Base-by-base conservation (phyloP, 2,888 invertebrate species). In the Melangyna quadrimaculata region DNA sequence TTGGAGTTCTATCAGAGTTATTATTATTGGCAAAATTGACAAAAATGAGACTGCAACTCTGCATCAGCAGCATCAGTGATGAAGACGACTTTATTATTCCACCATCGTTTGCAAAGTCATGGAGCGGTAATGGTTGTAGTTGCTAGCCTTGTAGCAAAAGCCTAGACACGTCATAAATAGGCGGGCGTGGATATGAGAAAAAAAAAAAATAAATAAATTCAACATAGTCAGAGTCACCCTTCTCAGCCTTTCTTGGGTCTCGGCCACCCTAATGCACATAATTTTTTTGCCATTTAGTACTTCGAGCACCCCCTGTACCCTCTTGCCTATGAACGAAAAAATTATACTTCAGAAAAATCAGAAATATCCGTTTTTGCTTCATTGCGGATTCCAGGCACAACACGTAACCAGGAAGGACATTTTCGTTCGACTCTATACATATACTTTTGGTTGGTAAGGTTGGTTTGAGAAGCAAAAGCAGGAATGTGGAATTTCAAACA, bases 381-480 rank as follows among this genome's bases (percentile, higher is more conserved):
- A 86, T 86, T 86, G 86, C 86, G 72, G 81, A 86, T 86, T 86
- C 86, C 77, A 86, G 78, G 78, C 86, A 86, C 86, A 86, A 86
- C 86, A 86, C 80, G 86, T 81, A 78, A 86, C 81, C 78, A 81
- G 86, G 70, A 86, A 81, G 86, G 86, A 86, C 86, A 86, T 86
- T 86, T 86, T 79, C 80, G 65, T 80, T 57, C 22, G 12, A 73
- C 63, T 37, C 19, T 37, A 40, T 48, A 75, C 59, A 59, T 45
- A 77, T 29, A 69, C 48, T 70, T 37, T 22, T 14, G 22, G 48
- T 48, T 14, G 14, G 51, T 24, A 22, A 24, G 22, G 14, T 35
- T 37, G 82, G 69, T 32, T 67, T 80, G 55, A 48, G 59, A 74
- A 57, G 59, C 45, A 37, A n/a, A 78, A 55, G 61, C 80, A 57